Evolutionary conservation across 2,113 vertebrate species (phyloP).

Genomic region (Prunella himalayana): DNA sequence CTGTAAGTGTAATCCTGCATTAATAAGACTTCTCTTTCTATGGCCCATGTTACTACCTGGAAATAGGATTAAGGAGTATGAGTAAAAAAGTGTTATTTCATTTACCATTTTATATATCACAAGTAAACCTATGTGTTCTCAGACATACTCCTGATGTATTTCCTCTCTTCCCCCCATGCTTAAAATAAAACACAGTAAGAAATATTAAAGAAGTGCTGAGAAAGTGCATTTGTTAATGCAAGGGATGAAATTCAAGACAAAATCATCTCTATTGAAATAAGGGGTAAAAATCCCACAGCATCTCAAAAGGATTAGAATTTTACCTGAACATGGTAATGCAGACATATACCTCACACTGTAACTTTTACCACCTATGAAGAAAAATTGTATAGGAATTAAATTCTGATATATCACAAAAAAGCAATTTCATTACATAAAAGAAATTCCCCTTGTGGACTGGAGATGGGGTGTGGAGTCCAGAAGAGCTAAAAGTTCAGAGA

Average conservation of each 20-base stretch:
- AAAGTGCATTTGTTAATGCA: neutral
- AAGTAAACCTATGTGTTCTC: neutral
- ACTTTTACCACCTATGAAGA: neutral
- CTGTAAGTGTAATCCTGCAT: neutral
- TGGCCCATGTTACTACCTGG: neutral
- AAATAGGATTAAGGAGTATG: neutral
- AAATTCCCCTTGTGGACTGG: neutral
- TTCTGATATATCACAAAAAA: neutral
- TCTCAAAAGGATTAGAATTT: neutral
- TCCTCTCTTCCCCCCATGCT: rapidly evolving
- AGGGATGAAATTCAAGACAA: neutral
- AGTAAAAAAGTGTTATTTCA: neutral
- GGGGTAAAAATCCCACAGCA: neutral
- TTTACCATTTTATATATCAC: neutral
- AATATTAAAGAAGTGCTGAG: neutral
- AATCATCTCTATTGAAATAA: neutral
- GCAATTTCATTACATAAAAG: neutral
- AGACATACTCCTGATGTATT: neutral
- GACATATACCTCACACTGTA: neutral
- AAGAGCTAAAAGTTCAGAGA: neutral
- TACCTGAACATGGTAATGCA: neutral
- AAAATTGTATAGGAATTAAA: neutral
- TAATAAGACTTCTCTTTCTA: neutral
- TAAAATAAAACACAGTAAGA: neutral
- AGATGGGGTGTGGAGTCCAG: neutral